Evolutionary conservation across 2,797 vertebrate species (phyloP), one percentile per base, ranked within the genome.

Genomic region (Protonibea diacanthus): DNA sequence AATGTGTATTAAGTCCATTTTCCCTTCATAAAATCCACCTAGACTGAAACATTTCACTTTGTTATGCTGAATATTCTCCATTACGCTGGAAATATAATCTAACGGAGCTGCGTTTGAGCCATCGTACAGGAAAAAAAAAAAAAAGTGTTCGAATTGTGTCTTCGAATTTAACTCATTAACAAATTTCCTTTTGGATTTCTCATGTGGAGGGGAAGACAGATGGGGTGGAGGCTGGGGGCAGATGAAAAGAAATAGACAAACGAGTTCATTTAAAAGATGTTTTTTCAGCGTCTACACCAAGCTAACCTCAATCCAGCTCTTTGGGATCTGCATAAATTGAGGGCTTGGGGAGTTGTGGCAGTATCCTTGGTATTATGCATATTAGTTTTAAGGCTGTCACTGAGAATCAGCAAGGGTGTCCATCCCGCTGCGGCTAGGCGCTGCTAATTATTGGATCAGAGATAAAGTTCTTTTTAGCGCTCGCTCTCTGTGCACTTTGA

Each of bases 241-340:
- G 74, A 91, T 87, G 87, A 90, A 92, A 83, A 92, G 78, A 89
- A 93, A 91, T 15, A 89, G 85, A 92, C 90, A 89, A 94, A 93
- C 81, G 74, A 90, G 88, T 93, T 94, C 80, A 92, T 94, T 94
- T 93, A 88, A 90, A 93, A 93, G 82, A 91, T 89, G 88, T 89
- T 91, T 92, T 92, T 85, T 91, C 89, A 87, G 84, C 89, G 75
- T 92, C 85, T 92, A 73, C 83, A 87, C 86, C 92, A 76, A 92
- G 88, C 93, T 89, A 94, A 93, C 92, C 92, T 93, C 92, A 94
- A 93, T 94, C 91, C 92, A 90, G 92, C 93, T 93, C 93, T 90
- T 86, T 93, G 84, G 90, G 94, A 95, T 95, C 93, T 95, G 93
- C 95, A 95, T 96, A 95, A 94, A 96, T 95, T 95, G 94, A 92